Evolutionary conservation across 2,113 vertebrate genomes (phyloP), one percentile per base, ranked within the genome.

Genomic region (Ammospiza caudacuta): DNA sequence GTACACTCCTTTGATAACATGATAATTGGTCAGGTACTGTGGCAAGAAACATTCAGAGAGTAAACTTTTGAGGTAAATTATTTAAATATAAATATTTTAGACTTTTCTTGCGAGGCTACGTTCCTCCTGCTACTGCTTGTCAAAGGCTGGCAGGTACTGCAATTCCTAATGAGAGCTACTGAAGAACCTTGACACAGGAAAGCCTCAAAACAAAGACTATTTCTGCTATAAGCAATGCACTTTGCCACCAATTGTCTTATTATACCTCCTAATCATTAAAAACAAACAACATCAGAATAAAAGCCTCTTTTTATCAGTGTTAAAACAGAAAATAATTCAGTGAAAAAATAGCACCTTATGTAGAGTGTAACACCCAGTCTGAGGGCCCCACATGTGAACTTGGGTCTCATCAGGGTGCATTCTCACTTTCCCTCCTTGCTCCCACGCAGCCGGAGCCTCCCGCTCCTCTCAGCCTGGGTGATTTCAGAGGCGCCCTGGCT

Each of bases 211-310:
- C 89, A 92, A 96, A 85, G 86, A 63, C 43, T 64, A 43, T 59
- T 82, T 43, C 72, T 82, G 78, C 57, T 87, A 52, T 35, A 93
- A 92, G 67, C 28, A 58, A 70, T 29, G 51, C 67, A 57, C 12
- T 83, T 68, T 79, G 49, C 66, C 88, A 93, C 63, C 82, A 88
- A 76, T 77, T 95, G 83, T 94, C 44, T 95, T 86, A 59, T 43
- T 67, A 62, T 62, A 31, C 64, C n/a, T 78, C 68, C 82, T 93
- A 91, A 93, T 92, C 94, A 91, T 55, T 75, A 66, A 92, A 97
- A 97, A 95, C 89, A 94, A 97, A 85, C 31, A 78, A 90, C 39
- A 52, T 5, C 90, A 58, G 28, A 87, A 78, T 86, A 58, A 82
- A 96, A n/a, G 1, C 4, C 23, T 73, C 73, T 90, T 67, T 93